Conservation (phyloP, 1,140 invertebrate species). For the Eufriesea mexicana region DNA sequence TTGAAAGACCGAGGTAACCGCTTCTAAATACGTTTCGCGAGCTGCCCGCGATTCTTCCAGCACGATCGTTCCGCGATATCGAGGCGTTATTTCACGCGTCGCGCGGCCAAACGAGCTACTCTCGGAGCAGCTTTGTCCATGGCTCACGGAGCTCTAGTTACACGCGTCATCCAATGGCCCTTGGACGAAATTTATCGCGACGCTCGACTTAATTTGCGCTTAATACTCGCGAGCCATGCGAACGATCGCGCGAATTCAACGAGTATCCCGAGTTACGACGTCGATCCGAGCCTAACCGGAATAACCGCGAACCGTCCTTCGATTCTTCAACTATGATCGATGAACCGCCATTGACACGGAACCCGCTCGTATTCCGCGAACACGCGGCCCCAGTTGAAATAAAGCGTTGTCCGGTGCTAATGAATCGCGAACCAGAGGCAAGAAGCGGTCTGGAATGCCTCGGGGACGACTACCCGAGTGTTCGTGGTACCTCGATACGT, state of each 20-base stretch:
- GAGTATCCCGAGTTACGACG: constrained; percentile 42
- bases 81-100: constrained; percentile 29
- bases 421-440: neutral
- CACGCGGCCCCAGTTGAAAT: neutral
- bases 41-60: neutral
- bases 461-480: neutral
- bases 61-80: neutral
- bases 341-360: constrained; percentile 41
- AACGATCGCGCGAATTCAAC: constrained; percentile 46
- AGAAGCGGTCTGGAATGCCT: neutral
- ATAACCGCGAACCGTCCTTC: constrained; percentile 50
- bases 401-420: constrained; percentile 9
- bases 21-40: constrained; percentile 16
- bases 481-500: neutral
- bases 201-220: constrained; percentile 66
- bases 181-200: constrained; percentile 67
- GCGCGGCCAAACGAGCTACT: constrained; percentile 19
- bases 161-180: constrained; percentile 48
- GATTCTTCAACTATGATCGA: constrained; percentile 63
- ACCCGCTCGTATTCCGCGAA: constrained; percentile 50
- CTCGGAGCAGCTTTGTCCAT: constrained; percentile 1
- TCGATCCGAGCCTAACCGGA: constrained; percentile 49
- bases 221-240: constrained; percentile 56
- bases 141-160: constrained; percentile 56
- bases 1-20: neutral